Conservation (phyloP, 2,797 vertebrate genomes). For the Macrochelys suwanniensis region DNA sequence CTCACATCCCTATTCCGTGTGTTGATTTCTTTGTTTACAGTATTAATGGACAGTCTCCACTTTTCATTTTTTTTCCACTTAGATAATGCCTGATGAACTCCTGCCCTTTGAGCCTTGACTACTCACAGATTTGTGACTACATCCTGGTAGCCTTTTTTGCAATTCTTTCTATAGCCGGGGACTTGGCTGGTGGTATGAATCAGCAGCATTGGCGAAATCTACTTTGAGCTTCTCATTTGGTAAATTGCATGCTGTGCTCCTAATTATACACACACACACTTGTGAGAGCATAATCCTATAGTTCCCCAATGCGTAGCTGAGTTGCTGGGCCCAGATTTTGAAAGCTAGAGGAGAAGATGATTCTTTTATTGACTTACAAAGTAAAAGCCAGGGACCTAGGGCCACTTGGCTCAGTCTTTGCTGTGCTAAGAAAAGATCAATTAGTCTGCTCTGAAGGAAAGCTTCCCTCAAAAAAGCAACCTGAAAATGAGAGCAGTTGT, state of each 20-base stretch:
- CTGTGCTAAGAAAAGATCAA: constrained; percentile 38
- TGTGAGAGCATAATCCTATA: constrained; percentile 24
- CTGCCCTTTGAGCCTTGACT: neutral
- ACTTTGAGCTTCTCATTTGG: constrained; percentile 22
- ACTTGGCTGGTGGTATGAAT: constrained; percentile 26
- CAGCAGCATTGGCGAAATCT: neutral
- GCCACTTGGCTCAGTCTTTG: constrained; percentile 22
- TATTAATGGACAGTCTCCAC: constrained; percentile 4
- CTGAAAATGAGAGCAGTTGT: constrained; percentile 11
- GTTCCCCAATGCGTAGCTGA: constrained; percentile 27
- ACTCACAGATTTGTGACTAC: constrained; percentile 13
- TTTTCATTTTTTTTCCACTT: constrained; percentile 12
- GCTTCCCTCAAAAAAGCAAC: constrained; percentile 30
- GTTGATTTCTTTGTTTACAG: neutral
- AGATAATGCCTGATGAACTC: constrained; percentile 33
- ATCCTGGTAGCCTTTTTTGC: constrained; percentile 16
- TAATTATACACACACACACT: constrained; percentile 44
- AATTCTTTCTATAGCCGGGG: constrained; percentile 24
- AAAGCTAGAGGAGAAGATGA: constrained; percentile 12
- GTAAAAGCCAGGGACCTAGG: constrained; percentile 27
- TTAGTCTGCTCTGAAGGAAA: constrained; percentile 41
- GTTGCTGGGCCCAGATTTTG: constrained; percentile 40
- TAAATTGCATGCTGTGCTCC: constrained; percentile 43
- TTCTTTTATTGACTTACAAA: constrained; percentile 54
- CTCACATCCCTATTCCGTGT: neutral